Base-by-base conservation (phyloP, 64 coral and sea anemone genomes). In the Montipora cactus region DNA sequence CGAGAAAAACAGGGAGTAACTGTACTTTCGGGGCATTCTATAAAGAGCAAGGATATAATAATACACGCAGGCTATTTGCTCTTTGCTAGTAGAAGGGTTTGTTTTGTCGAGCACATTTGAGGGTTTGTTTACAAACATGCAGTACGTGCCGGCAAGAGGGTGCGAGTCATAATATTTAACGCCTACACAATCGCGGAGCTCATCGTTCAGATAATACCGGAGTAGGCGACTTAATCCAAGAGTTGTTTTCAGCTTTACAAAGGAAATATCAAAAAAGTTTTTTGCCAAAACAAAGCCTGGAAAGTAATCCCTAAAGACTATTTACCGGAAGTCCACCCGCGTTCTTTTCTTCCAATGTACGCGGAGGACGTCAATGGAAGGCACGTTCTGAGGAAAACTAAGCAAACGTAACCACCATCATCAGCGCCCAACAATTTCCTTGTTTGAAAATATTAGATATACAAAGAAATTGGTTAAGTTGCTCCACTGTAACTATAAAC, bases 271-370 rank as follows among this genome's bases (percentile, higher is more conserved):
- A 50, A 12, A 50, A 72, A 50, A 72, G 1, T 11, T 71, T 22
- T 23, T 64, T 14, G 12, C 4, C 13, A 64, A 7, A 15, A 64
- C 37, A 55, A 64, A 14, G 13, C 25, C 16, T 51, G 7, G 18
- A 18, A 23, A 49, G n/a, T 86, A 71, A 70, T 50, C 44, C 82
- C 9, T 1, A 18, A 44, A 12, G 47, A 71, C 44, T 72, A 49
- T 22, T 68, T 8, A 51, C 66, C 82, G 82, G 82, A 86, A 86
- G 67, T 72, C 47, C 82, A 47, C 66, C 82, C 37, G 66, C 81
- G 19, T 86, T 71, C 16, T 8, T 10, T 70, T 9, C 47, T 47
- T 71, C 82, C 82, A 55, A 52, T 8, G 5, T 22, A 45, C 44
- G 66, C 19, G 82, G 66, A 86, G 19, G 67, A 71, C 82, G 82